These are phyloP conservation scores for Baccha elongata DNA, from an alignment of 2,888 invertebrate genomes.

Conservation along the genomic window DNA sequence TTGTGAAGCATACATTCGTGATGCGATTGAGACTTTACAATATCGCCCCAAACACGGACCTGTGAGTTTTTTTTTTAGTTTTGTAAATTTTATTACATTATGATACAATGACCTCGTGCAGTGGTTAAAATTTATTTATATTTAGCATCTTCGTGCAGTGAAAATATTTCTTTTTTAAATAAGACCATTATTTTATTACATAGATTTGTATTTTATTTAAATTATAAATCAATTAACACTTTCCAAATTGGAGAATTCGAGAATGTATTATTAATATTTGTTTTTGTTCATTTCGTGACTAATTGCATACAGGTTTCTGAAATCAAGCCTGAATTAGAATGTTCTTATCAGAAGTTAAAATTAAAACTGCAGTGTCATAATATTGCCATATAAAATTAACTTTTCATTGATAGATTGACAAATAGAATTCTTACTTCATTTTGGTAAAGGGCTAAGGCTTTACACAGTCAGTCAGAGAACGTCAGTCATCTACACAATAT, in stretches of 20 bases:
- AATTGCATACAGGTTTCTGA: not conserved
- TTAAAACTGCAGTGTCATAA: not conserved
- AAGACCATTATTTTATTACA: no score
- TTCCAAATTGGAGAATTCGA: not conserved
- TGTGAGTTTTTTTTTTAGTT: conserved; percentile 20
- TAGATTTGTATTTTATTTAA: not conserved
- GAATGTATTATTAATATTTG: not conserved
- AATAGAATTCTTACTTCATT: no score
- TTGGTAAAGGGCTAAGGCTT: no score
- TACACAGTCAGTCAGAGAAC: no score
- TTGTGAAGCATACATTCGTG: conserved; percentile 52
- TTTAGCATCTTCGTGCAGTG: not conserved
- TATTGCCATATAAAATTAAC: no score
- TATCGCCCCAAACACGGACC: conserved; percentile 18
- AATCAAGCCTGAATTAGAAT: not conserved
- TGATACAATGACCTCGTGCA: conserved; percentile 4
- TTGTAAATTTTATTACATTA: not conserved
- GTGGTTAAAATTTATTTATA: conserved; percentile 4
- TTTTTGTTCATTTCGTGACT: not conserved
- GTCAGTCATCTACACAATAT: no score
- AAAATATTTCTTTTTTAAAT: not conserved
- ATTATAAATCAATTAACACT: not conserved
- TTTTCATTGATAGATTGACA: no score
- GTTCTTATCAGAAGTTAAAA: not conserved
- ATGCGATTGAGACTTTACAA: conserved; percentile 52